Conservation (phyloP, 2,113 vertebrate species). For the Thinocorus orbignyianus region DNA sequence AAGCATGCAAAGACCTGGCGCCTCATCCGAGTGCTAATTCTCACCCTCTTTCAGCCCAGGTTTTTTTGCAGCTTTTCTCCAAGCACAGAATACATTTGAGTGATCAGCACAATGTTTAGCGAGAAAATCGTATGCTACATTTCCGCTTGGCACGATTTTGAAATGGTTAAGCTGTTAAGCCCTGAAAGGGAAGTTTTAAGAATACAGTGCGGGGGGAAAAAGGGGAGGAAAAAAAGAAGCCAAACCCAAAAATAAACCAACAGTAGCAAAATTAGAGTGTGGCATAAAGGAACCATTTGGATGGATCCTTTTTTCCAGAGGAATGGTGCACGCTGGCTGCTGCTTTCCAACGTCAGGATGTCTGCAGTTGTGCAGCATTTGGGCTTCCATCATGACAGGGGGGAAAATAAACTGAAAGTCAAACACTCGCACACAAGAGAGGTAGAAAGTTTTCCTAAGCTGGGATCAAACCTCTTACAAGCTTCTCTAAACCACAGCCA, state of each 20-base stretch:
- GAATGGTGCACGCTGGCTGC: background rate
- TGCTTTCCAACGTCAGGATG: background rate
- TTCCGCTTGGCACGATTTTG: slow-evolving; percentile 60
- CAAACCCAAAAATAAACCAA: slow-evolving; percentile 48
- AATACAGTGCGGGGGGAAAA: background rate
- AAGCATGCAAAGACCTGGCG: slow-evolving; percentile 15
- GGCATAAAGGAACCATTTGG: slow-evolving; percentile 25
- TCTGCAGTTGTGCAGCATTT: background rate
- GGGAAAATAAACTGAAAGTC: background rate
- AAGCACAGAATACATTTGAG: slow-evolving; percentile 45
- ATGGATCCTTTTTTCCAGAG: slow-evolving; percentile 11
- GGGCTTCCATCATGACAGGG: background rate
- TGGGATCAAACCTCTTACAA: background rate
- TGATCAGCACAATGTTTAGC: slow-evolving; percentile 52
- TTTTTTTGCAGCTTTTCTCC: slow-evolving; percentile 36
- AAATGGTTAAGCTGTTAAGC: slow-evolving; percentile 65
- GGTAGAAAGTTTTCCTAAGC: background rate
- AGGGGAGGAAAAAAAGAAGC: background rate
- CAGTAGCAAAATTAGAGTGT: slow-evolving; percentile 28
- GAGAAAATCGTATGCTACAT: slow-evolving; percentile 44
- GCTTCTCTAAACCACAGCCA: background rate
- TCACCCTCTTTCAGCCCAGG: background rate
- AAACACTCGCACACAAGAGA: background rate
- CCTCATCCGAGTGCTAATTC: slow-evolving; percentile 18
- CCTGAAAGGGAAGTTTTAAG: slow-evolving; percentile 66